These are phyloP conservation scores for Phallusia fumigata DNA, from an alignment of 23 tunicate species.

Conservation along the genomic window DNA sequence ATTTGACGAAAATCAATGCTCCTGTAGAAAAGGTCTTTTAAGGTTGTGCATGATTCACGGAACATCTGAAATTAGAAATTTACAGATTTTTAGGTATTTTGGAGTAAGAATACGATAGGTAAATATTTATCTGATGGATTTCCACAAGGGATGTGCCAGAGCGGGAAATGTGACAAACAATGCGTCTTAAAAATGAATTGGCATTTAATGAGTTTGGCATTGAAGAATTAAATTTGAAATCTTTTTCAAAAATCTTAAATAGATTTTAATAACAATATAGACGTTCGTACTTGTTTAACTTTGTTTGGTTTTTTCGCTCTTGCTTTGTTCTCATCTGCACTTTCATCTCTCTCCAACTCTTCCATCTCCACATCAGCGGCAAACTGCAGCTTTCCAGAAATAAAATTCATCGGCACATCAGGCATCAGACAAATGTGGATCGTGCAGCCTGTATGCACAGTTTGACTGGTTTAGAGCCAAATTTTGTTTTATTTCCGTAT, in stretches of 20 bases:
- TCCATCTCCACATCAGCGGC: background rate
- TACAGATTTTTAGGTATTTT: too few species aligned
- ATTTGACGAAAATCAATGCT: background rate
- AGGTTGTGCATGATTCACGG: background rate
- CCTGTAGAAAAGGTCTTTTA: background rate
- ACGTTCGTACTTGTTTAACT: background rate
- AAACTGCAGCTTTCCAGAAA: background rate
- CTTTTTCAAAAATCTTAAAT: too few species aligned
- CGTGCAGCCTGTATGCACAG: background rate
- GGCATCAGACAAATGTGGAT: background rate
- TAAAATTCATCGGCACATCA: conserved; percentile 5
- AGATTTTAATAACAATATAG: too few species aligned
- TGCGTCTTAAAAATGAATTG: too few species aligned
- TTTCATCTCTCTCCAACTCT: background rate
- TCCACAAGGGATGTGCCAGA: too few species aligned
- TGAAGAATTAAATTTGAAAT: too few species aligned
- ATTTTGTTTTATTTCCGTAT: too few species aligned
- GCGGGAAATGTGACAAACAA: too few species aligned
- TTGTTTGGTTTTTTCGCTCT: background rate
- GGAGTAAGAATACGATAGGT: too few species aligned
- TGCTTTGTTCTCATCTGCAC: background rate
- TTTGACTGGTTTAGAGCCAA: too few species aligned
- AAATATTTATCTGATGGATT: too few species aligned
- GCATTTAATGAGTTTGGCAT: too few species aligned
- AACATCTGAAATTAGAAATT: background rate